phyloP scores from a whole-genome alignment of 2,113 vertebrate species.

The Siniperca chuatsi region DNA sequence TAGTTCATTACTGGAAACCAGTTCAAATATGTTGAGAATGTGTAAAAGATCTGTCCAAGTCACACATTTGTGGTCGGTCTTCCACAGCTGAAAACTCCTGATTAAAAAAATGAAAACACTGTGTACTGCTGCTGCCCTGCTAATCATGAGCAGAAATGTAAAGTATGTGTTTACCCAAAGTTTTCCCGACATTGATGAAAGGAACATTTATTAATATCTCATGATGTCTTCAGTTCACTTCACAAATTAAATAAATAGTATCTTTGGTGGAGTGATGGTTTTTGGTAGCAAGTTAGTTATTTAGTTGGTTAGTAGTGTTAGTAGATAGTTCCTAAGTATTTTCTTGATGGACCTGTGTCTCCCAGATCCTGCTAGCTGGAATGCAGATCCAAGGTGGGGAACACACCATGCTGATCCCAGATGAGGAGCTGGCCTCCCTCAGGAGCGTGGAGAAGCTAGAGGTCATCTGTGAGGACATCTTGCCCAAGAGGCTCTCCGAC shows the following conservation, averaged over 20 bases:
- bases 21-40: conserved; percentile 20
- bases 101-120: neutral
- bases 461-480: conserved; percentile 88
- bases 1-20: neutral
- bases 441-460: conserved; percentile 86
- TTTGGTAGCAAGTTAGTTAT: neutral
- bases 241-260: neutral
- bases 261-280: neutral
- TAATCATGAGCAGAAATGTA: conserved; percentile 39
- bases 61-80: neutral
- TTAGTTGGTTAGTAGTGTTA: neutral
- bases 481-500: conserved; percentile 91
- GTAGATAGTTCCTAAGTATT: neutral
- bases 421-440: conserved; percentile 91
- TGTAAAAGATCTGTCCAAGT: neutral
- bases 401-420: conserved; percentile 85
- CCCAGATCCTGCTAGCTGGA: conserved; percentile 90
- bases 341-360: neutral
- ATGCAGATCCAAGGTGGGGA: conserved; percentile 84
- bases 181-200: neutral
- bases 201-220: neutral
- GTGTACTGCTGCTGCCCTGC: neutral
- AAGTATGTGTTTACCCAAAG: conserved; percentile 36
- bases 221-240: neutral
- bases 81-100: neutral